These are phyloP conservation scores for Alligator sinensis DNA, from an alignment of 2,113 vertebrate species.

Conservation along the genomic window DNA sequence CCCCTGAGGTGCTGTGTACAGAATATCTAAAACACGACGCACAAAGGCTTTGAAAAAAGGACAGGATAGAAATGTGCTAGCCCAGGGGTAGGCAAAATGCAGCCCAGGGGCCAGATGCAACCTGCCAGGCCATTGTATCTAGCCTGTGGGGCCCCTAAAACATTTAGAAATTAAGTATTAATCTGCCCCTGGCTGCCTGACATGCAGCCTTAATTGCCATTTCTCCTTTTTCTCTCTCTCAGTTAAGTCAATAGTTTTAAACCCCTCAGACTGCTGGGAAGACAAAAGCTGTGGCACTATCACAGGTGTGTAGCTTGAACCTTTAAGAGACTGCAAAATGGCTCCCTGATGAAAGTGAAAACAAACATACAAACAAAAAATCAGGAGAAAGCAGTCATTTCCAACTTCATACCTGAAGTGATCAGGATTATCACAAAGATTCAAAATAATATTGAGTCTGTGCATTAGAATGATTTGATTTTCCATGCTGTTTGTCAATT, in stretches of 20 bases:
- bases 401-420: too few species aligned
- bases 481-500: neutral
- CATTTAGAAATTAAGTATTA: too few species aligned
- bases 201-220: neutral
- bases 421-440: neutral
- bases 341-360: neutral
- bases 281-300: neutral
- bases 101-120: too few species aligned
- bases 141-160: too few species aligned
- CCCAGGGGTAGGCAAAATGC: too few species aligned
- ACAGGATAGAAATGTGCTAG: neutral
- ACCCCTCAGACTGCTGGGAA: neutral
- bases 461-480: neutral
- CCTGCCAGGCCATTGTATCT: too few species aligned
- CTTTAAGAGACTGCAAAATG: neutral
- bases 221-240: neutral
- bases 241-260: neutral
- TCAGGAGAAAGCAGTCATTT: too few species aligned
- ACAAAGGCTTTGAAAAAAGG: too few species aligned
- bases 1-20: neutral
- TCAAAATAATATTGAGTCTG: neutral
- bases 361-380: neutral
- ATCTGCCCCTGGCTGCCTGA: too few species aligned
- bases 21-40: neutral
- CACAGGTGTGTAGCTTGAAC: neutral